phyloP scores from a whole-genome alignment of 2,113 vertebrate species.

The Syrrhaptes paradoxus region DNA sequence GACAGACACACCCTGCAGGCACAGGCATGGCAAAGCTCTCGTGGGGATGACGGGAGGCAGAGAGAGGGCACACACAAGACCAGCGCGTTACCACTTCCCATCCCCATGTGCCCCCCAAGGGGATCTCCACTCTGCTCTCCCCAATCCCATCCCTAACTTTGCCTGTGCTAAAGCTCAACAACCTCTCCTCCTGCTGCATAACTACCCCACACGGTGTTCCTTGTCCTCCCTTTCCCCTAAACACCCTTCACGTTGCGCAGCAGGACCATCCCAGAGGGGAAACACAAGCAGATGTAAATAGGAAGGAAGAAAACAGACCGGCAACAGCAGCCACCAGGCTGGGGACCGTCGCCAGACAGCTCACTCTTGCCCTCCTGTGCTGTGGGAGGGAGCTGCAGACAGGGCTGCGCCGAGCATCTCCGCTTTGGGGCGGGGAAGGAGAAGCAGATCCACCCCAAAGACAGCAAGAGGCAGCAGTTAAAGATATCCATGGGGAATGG shows the following conservation, averaged over 20 bases:
- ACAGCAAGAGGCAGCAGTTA: not conserved
- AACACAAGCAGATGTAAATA: not conserved
- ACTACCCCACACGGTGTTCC: not conserved
- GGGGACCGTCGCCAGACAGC: not conserved
- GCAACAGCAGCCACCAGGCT: not conserved
- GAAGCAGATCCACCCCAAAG: not conserved
- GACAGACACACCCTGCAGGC: not conserved
- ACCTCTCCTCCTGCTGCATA: not conserved
- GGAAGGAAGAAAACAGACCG: not conserved
- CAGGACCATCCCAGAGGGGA: not conserved
- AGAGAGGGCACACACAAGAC: not conserved
- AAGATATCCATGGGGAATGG: not conserved
- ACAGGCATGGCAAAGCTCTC: not conserved
- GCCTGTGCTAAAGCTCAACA: not conserved
- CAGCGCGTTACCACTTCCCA: fast-evolving
- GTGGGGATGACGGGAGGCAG: not conserved
- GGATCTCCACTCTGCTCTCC: not conserved
- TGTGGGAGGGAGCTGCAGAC: slow-evolving; percentile 37
- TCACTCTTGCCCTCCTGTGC: slow-evolving; percentile 62
- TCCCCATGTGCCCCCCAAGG: too few species aligned
- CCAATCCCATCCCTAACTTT: not conserved
- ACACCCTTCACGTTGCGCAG: not conserved
- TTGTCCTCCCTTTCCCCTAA: not conserved
- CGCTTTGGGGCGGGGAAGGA: not conserved
- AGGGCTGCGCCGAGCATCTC: not conserved